A percentile compares a stretch with the other conserved stretches of the same genome.
Evolutionary conservation across 2,888 invertebrate genomes (phyloP).

Genomic region (Patella caerulea): DNA sequence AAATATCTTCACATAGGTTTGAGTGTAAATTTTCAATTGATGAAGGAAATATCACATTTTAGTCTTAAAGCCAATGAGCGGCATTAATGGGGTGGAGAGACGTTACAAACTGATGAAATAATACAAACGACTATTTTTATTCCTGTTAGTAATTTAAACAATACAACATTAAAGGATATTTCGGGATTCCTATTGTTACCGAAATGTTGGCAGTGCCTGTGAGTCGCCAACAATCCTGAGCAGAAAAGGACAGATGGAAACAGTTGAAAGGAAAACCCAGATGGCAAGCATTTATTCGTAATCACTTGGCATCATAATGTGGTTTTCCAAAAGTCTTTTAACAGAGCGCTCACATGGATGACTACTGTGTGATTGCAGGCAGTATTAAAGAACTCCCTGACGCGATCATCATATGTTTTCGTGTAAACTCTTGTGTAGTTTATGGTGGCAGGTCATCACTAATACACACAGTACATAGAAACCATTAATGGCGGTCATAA

Average conservation of each 20-base stretch:
- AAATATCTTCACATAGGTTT: too few species aligned
- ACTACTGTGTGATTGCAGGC: too few species aligned
- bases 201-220: constrained; percentile 5
- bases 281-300: constrained; percentile 9
- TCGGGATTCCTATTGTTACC: background rate
- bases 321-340: constrained; percentile 7
- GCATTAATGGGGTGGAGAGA: background rate
- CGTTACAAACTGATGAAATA: background rate
- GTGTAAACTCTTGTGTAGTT: too few species aligned
- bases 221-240: background rate
- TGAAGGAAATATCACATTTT: too few species aligned
- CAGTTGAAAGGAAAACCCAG: background rate
- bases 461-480: too few species aligned
- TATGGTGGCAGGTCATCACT: too few species aligned
- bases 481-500: too few species aligned
- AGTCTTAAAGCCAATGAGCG: too few species aligned
- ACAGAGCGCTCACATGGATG: background rate
- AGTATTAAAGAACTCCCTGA: too few species aligned
- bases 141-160: background rate
- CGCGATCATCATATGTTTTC: too few species aligned
- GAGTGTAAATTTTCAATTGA: too few species aligned
- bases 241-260: constrained; percentile 8
- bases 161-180: background rate
- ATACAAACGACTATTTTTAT: background rate
- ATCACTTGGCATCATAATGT: constrained; percentile 6